Conservation (phyloP, 1,140 invertebrate species). For the Dendrolimus punctatus region DNA sequence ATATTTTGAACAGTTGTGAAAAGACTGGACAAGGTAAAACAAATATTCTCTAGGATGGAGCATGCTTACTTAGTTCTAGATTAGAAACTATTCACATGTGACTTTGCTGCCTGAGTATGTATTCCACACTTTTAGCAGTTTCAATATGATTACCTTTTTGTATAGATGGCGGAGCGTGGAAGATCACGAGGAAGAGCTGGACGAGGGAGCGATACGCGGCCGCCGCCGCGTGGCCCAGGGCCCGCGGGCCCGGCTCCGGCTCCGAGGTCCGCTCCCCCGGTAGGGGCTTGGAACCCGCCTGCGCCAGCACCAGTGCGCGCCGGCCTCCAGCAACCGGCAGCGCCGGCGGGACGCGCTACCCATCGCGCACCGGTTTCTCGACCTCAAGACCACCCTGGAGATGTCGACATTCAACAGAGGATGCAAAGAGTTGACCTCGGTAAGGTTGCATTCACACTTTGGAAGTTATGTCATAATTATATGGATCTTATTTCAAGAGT, state of each 20-base stretch:
- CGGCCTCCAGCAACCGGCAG: slow-evolving; percentile 32
- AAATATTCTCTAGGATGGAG: no score
- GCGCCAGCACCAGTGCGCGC: slow-evolving; percentile 37
- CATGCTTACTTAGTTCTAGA: no score
- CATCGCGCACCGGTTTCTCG: slow-evolving; percentile 33
- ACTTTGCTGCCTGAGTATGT: no score
- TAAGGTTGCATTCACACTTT: slow-evolving; percentile 12
- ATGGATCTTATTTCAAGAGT: no score
- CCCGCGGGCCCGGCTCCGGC: slow-evolving; percentile 20
- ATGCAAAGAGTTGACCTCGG: slow-evolving; percentile 46
- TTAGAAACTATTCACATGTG: no score
- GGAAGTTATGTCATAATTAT: not conserved
- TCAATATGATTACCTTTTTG: no score
- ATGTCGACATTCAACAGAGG: slow-evolving; percentile 48
- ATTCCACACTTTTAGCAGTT: no score
- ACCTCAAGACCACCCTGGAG: slow-evolving; percentile 50
- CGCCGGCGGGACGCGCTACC: slow-evolving; percentile 36
- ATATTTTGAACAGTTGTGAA: no score
- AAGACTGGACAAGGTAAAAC: no score
- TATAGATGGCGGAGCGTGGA: slow-evolving; percentile 13
- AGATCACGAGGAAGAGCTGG: slow-evolving; percentile 38
- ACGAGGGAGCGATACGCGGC: slow-evolving; percentile 26
- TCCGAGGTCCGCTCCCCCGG: slow-evolving; percentile 46
- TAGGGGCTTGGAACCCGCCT: slow-evolving; percentile 40
- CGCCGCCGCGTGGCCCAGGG: slow-evolving; percentile 33